Evolutionary conservation across 37 sponge, comb jelly and placozoan genomes (phyloP), one percentile per base, ranked within the genome.

Genomic region (Diacarnus erythraeanus): DNA sequence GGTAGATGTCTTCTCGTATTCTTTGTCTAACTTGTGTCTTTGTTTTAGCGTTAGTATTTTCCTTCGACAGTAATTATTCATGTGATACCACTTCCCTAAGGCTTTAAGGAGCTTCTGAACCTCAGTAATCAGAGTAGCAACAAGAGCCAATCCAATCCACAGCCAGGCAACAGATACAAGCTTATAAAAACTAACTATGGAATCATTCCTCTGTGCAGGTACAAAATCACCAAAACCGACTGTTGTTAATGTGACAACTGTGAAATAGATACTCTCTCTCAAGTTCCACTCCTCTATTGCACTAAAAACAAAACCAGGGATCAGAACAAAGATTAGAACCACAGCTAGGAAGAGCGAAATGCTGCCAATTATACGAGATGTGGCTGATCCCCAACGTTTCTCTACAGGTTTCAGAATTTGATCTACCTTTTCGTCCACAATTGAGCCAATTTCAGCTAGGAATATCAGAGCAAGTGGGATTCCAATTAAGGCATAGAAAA

Each of bases 181-280:
- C 12, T 38, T 33, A 70, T 69, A 82, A 9, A 79, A 8, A 23
- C 12, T 69, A 22, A 38, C 34, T 21, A 64, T 1, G 18, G 33
- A 26, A 2, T 30, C 61, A 8, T 8, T 33, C 17, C 47, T 69
- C 42, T 43, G 64, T 21, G 65, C 78, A 33, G 94, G 85, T 20
- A 92, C 81, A 74, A 86, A 88, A 66, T 95, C 95, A 20, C 95
- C 95, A 79, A 95, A 95, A 6, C 95, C 95, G 12, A 95, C 86
- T 3, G 95, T 95, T 8, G 92, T 87, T 17, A 95, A 71, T 1
- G 95, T 83, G 35, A 95, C 82, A 40, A 92, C 85, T 0, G 68
- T 64, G 78, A 56, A 95, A 51, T 95, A 95, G 21, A 89, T 18
- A 12, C 74, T 36, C 21, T 92, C 73, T 8, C 76, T 3, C 54